Percentiles rank a stretch among this genome's conserved stretches.
These are phyloP conservation scores for Tricholauxania praeusta DNA, from an alignment of 2,888 invertebrate species.

Conservation along the genomic window DNA sequence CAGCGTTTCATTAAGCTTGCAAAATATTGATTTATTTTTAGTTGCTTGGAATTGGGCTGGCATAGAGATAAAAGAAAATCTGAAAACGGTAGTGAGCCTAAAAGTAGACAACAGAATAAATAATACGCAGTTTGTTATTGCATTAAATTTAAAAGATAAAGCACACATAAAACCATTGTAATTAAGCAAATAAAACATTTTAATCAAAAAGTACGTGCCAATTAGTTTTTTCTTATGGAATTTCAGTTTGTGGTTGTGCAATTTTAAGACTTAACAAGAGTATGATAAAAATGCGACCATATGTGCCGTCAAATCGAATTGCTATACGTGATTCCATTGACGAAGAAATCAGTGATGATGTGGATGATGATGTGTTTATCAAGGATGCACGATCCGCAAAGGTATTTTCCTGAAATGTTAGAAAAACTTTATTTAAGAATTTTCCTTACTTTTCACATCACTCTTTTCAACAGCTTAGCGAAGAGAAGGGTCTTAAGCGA, in stretches of 20 bases:
- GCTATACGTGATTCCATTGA: constrained; percentile 78
- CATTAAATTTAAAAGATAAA: no score
- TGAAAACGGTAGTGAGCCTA: not conserved
- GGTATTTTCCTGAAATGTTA: constrained; percentile 56
- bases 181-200: no score
- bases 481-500: constrained; percentile 78
- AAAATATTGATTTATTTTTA: no score
- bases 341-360: constrained; percentile 80
- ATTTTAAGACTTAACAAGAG: constrained; percentile 14
- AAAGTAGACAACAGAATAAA: constrained; percentile 1
- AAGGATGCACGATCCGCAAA: constrained; percentile 78
- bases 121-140: no score
- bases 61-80: no score
- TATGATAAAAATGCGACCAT: constrained; percentile 71
- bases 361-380: constrained; percentile 83
- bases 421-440: not conserved
- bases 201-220: no score
- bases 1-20: not conserved
- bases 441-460: not conserved
- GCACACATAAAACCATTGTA: no score
- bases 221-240: constrained; percentile 15
- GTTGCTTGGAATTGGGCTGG: no score
- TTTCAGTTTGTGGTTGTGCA: constrained; percentile 36
- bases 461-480: constrained; percentile 69
- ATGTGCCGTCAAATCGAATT: constrained; percentile 73